Evolutionary conservation across 1,140 invertebrate genomes (phyloP).

Genomic region (Bursaphelenchus mucronatus): DNA sequence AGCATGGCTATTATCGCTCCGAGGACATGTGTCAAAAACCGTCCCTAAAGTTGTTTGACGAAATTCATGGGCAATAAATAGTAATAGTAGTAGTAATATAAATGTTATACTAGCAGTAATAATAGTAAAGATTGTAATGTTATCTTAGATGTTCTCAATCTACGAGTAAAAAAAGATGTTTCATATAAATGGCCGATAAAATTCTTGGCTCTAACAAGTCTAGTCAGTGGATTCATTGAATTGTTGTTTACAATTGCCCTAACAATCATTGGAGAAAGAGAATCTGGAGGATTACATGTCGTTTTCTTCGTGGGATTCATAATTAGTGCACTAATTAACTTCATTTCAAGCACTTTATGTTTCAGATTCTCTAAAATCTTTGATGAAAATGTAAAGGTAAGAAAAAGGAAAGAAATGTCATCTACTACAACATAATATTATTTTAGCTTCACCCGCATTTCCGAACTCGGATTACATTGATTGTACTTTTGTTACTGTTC

Average conservation of each 20-base stretch:
- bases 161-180: background rate
- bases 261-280: conserved; percentile 37
- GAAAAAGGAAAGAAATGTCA: background rate
- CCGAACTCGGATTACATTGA: background rate
- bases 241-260: conserved; percentile 26
- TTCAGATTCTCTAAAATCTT: conserved; percentile 9
- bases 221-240: conserved; percentile 27
- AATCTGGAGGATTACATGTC: conserved; percentile 31
- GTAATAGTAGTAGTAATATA: background rate
- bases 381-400: background rate
- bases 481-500: background rate
- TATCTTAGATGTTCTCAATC: conserved; percentile 7
- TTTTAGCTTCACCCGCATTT: background rate
- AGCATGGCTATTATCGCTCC: too few species aligned
- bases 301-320: conserved; percentile 33
- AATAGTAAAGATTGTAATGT: background rate
- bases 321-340: conserved; percentile 7
- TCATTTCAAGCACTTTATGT: background rate
- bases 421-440: background rate
- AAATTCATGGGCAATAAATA: background rate
- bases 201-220: background rate
- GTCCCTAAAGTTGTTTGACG: background rate
- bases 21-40: background rate
- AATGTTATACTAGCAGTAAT: background rate
- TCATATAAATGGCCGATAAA: conserved; percentile 20